Evolutionary conservation across 2,113 vertebrate genomes (phyloP), one percentile per base, ranked within the genome.

Genomic region (zebrafish (Danio rerio)): DNA sequence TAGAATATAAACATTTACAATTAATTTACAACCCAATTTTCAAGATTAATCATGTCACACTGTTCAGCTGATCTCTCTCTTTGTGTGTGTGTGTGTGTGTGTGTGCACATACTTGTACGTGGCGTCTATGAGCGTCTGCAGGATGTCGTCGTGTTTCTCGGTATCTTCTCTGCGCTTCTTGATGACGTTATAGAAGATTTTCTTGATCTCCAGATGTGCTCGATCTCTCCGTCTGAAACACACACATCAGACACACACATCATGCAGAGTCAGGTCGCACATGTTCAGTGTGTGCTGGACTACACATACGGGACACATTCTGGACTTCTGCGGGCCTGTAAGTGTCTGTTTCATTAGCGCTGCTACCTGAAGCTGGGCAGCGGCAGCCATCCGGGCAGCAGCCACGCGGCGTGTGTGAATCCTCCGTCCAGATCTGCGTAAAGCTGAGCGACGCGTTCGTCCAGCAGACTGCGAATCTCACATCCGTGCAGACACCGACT

Each of bases 401-500:
- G 94, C 98, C 98, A 99, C 59, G 98, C 98, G 2, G 94, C 96
- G 0, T 96, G 97, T 75, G 92, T 97, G 84, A 99, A 99, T 1
- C 98, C 98, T 20, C 97, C 97, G 13, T 99, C 97, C 91, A 99
- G 87, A 85, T 99, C 98, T 0, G 97, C 95, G 0, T 99, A 99
- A 2, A 99, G 95, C 86, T 97, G 97, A 7, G 98, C 97, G 86
- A 99, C 95, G 53, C 92, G 90, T 89, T 97, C 96, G 0, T 95
- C 86, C 81, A 99, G 90, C 83, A 97, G 88, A 83, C 93, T 89
- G 81, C 98, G 94, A 86, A 99, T 97, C 86, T 99, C 98, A 65
- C 94, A 95, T 53, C 98, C 98, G 0, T 99, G 98, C 12, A 99
- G 93, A 88, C 98, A 99, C 18, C 95, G 95, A 83, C 98, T 99